Evolutionary conservation across 2,113 vertebrate genomes (phyloP), one percentile per base, ranked within the genome.

Genomic region (Vanacampus margaritifer): DNA sequence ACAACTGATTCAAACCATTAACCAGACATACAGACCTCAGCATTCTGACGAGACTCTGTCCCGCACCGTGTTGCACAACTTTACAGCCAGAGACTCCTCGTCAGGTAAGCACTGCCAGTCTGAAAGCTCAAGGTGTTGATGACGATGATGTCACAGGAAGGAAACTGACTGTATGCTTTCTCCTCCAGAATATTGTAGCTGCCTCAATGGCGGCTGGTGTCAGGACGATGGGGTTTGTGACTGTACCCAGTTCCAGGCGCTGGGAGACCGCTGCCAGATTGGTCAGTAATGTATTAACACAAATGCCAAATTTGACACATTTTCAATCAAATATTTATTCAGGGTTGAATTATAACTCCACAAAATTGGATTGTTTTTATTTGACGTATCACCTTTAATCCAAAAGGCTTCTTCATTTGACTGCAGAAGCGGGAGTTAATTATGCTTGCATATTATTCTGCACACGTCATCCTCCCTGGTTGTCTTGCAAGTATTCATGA

Each of bases 161-260:
- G 64, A 43, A 61, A 11, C 6, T 62, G 7, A 5, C 13, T 14
- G 26, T 17, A 21, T 54, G 23, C 36, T 8, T 63, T 8, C n/a
- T 78, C 72, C 65, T 2, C 14, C 82, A 93, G 92, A 92, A 76
- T 86, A 90, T 59, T 93, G 92, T 5, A 91, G 92, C 74, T 99
- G 97, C 84, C 96, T 99, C 87, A 99, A 99, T 79, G 97, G 96
- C 61, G 96, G 95, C 81, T 93, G 92, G 90, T 99, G 97, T 92
- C 95, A 94, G 78, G 93, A 94, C 67, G 84, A 89, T 21, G 95
- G 94, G 79, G 89, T 87, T 76, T 99, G 97, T 91, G 97, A 99
- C 87, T 99, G 97, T 85, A 91, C 94, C 85, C 94, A 95, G 89
- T 96, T 98, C 91, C 97, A 98, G 91, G 96, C 95, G 75, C 88